Percentiles rank a stretch among this genome's conserved stretches.
Evolutionary conservation across 2,797 vertebrate species (phyloP).

Genomic region (Astyanax mexicanus): DNA sequence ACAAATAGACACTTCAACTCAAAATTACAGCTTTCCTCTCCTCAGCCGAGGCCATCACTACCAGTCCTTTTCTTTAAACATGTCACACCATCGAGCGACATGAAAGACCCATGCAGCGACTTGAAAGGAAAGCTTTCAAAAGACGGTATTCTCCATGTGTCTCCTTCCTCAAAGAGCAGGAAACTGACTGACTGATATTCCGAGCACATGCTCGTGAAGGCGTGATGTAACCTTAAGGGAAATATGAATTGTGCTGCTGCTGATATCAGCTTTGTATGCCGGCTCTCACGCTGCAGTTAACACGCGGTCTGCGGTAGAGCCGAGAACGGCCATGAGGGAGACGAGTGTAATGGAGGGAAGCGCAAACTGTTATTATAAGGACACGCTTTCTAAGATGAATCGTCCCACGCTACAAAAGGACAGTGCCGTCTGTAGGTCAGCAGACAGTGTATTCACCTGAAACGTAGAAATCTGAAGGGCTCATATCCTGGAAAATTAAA

Average conservation of each 20-base stretch:
- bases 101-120: neutral
- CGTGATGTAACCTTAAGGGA: constrained; percentile 16
- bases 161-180: neutral
- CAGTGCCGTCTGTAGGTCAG: neutral
- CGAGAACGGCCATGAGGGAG: neutral
- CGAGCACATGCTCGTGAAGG: neutral
- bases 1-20: neutral
- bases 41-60: neutral
- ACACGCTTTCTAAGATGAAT: neutral
- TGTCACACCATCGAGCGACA: neutral
- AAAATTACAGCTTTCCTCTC: neutral
- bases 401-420: neutral
- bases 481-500: neutral
- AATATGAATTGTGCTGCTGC: constrained; percentile 6
- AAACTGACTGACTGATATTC: constrained; percentile 53
- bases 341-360: no score
- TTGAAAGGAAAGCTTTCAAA: neutral
- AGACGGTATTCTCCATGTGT: constrained; percentile 1
- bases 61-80: neutral
- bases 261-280: neutral
- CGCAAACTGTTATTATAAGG: neutral
- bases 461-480: neutral
- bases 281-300: neutral
- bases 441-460: neutral
- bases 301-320: neutral